Evolutionary conservation across 1,140 invertebrate genomes (phyloP).

Genomic region (Drosophila simulans): DNA sequence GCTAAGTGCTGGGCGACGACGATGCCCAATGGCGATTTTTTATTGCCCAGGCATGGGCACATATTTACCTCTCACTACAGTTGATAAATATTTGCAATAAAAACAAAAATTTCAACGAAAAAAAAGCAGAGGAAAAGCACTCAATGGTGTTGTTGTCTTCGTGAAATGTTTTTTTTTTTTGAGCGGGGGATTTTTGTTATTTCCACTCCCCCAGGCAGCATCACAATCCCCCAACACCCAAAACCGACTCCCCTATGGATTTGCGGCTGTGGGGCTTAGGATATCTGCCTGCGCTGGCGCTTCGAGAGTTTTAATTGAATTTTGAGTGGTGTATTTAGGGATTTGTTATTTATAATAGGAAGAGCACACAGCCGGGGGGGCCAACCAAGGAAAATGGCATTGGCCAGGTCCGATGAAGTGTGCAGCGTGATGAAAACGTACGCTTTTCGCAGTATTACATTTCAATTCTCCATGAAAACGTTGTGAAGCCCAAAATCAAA

Average conservation of each 20-base stretch:
- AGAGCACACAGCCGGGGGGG: constrained; percentile 40
- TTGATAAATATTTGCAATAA: constrained; percentile 50
- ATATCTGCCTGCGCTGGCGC: constrained; percentile 70
- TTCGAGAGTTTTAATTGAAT: constrained; percentile 81
- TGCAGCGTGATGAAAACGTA: constrained; percentile 22
- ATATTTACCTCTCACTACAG: constrained; percentile 12
- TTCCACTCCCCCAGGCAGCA: constrained; percentile 16
- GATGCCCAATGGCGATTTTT: constrained; percentile 29
- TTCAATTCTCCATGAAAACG: background rate
- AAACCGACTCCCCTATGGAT: constrained; percentile 49
- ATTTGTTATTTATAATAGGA: constrained; percentile 83
- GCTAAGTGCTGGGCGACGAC: constrained; percentile 46
- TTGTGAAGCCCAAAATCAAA: too few relatives aligned
- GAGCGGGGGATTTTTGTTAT: constrained; percentile 35
- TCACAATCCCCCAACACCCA: constrained; percentile 10
- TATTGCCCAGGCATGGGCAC: constrained; percentile 38
- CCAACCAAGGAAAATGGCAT: constrained; percentile 31
- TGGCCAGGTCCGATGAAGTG: constrained; percentile 40
- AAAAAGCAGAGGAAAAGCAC: constrained; percentile 26
- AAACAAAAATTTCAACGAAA: constrained; percentile 50
- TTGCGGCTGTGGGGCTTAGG: constrained; percentile 51
- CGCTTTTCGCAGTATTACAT: background rate
- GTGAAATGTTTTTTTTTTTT: constrained; percentile 1
- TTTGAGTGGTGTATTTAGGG: constrained; percentile 80
- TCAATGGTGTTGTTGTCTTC: constrained; percentile 29